Evolutionary conservation across 1,140 invertebrate genomes (phyloP).

Genomic region (Latrodectus geometricus): DNA sequence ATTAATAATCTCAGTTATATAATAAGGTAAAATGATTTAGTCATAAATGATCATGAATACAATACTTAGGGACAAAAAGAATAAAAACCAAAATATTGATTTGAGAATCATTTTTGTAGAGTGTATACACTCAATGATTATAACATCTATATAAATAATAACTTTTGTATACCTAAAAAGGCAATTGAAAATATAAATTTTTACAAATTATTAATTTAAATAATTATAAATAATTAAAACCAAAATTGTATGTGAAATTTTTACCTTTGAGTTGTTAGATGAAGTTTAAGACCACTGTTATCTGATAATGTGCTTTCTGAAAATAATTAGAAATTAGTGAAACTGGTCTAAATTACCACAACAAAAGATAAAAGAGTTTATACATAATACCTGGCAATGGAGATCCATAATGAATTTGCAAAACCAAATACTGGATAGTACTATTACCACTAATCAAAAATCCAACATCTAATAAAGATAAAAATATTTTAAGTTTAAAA

Average conservation of each 20-base stretch:
- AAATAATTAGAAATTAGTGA: conserved; percentile 33
- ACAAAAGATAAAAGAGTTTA: conserved; percentile 4
- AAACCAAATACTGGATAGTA: conserved; percentile 72
- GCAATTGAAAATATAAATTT: no score
- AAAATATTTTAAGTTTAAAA: conserved; percentile 9
- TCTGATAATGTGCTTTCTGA: conserved; percentile 64
- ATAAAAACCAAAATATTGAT: no score
- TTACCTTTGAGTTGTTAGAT: conserved; percentile 66
- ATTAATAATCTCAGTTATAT: no score
- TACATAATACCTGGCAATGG: conserved; percentile 56
- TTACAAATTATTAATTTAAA: no score
- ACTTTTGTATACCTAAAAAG: no score
- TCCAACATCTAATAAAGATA: conserved; percentile 70
- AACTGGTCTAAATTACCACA: neutral
- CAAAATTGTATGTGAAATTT: neutral
- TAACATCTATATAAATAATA: no score
- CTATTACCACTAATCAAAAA: conserved; percentile 72
- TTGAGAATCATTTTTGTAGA: no score
- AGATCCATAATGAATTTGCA: conserved; percentile 70
- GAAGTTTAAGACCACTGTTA: conserved; percentile 66
- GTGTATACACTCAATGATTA: no score
- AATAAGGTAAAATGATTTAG: no score
- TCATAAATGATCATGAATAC: no score
- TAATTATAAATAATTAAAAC: no score
- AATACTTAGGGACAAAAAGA: no score